Conservation (phyloP, 1,140 invertebrate species). For the Eupeodes corollae region DNA sequence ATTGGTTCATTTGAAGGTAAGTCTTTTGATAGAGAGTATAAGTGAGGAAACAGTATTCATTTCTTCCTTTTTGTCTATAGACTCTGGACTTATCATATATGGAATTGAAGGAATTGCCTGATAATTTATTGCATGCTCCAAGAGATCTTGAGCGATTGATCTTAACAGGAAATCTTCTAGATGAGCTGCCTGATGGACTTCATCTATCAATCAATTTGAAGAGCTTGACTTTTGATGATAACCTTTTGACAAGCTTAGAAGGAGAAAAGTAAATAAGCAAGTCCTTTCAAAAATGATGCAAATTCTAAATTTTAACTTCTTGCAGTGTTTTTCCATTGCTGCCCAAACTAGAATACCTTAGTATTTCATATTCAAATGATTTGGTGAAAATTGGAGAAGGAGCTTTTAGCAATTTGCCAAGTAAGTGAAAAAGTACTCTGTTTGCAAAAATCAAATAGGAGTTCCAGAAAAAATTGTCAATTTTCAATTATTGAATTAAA, state of each 20-base stretch:
- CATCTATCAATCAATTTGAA: constrained; percentile 45
- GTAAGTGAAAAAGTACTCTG: constrained; percentile 11
- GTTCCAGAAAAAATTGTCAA: no score
- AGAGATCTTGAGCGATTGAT: constrained; percentile 50
- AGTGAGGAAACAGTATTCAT: neutral
- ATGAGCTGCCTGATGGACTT: constrained; percentile 46
- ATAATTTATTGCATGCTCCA: constrained; percentile 53
- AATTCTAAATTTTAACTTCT: constrained; percentile 8
- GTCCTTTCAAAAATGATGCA: neutral
- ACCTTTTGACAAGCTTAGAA: constrained; percentile 47
- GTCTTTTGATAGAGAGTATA: neutral
- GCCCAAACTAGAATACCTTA: constrained; percentile 45
- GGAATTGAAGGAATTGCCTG: constrained; percentile 45
- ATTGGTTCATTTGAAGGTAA: constrained; percentile 51
- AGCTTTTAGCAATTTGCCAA: constrained; percentile 26
- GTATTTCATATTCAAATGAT: constrained; percentile 50
- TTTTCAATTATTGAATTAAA: no score
- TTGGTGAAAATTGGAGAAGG: constrained; percentile 44
- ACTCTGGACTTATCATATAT: constrained; percentile 57
- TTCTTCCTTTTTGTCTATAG: constrained; percentile 29
- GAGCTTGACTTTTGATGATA: constrained; percentile 52
- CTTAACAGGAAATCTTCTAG: constrained; percentile 56
- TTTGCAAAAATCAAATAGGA: no score
- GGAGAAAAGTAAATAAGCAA: constrained; percentile 27
- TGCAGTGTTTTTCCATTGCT: constrained; percentile 50